Percentiles rank a stretch among this genome's conserved stretches.
Conservation (phyloP, 2,113 vertebrate genomes). For the Lepidothrix coronata region DNA sequence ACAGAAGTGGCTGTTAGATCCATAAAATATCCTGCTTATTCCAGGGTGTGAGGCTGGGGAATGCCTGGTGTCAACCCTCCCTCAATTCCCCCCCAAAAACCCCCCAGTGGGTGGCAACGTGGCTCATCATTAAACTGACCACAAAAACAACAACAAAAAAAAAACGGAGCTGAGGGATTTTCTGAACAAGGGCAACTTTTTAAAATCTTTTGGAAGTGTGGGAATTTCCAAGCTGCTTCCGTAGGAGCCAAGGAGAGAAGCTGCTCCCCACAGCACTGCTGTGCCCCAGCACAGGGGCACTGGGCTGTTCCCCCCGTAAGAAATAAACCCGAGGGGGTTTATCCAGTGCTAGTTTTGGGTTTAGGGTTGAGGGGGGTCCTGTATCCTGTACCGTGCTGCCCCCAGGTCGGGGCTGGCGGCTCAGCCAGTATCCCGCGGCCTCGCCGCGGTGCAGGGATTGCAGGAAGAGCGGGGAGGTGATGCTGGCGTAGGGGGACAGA, state of each 20-base stretch:
- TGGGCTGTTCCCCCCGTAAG: rapidly evolving
- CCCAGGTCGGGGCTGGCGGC: conserved; percentile 70
- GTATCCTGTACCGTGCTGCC: conserved; percentile 75
- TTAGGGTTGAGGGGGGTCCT: rapidly evolving
- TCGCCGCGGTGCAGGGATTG: conserved; percentile 73
- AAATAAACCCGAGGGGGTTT: rapidly evolving
- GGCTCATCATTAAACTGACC: rapidly evolving
- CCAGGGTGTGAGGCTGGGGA: rapidly evolving
- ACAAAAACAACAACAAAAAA: no score
- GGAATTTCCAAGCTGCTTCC: not conserved
- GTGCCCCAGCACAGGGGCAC: rapidly evolving
- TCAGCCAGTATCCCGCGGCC: conserved; percentile 79
- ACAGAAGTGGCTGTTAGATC: rapidly evolving
- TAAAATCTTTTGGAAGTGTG: not conserved
- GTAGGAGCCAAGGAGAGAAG: rapidly evolving
- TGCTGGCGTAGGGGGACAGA: conserved; percentile 80
- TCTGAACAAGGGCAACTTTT: not conserved
- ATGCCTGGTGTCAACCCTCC: not conserved
- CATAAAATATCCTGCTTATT: rapidly evolving
- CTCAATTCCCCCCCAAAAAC: rapidly evolving
- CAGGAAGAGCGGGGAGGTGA: conserved; percentile 82
- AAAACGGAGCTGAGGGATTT: not conserved
- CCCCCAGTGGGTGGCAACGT: not conserved
- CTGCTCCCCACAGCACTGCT: not conserved
- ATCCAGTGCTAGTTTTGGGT: not conserved